These are phyloP conservation scores for Pollenia labialis DNA, from an alignment of 2,888 invertebrate species.

Conservation along the genomic window DNA sequence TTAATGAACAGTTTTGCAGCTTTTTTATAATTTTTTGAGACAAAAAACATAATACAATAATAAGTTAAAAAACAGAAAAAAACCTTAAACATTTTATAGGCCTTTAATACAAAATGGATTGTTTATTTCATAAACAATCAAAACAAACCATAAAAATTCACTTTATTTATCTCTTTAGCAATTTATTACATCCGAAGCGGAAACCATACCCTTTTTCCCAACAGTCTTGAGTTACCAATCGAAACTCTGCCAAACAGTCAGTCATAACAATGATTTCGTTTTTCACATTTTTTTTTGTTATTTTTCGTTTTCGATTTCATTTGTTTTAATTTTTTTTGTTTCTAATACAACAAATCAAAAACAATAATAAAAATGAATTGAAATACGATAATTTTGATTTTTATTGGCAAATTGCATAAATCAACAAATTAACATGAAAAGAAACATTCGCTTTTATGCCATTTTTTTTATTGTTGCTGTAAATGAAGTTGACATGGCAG, in stretches of 20 bases:
- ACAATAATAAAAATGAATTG: constrained; percentile 64
- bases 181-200: constrained; percentile 74
- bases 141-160: constrained; percentile 72
- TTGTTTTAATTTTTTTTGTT: constrained; percentile 44
- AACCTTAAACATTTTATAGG: constrained; percentile 52
- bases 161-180: constrained; percentile 73
- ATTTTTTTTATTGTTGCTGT: background rate
- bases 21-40: constrained; percentile 14
- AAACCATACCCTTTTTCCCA: constrained; percentile 74
- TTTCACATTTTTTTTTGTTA: constrained; percentile 35
- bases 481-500: constrained; percentile 63
- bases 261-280: constrained; percentile 53
- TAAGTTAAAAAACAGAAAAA: constrained; percentile 10
- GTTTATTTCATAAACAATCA: constrained; percentile 70
- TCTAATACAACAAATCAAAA: constrained; percentile 47
- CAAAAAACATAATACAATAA: background rate
- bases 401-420: constrained; percentile 74
- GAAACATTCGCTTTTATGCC: constrained; percentile 39
- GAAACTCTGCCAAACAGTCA: background rate
- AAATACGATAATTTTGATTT: constrained; percentile 73
- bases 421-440: constrained; percentile 74
- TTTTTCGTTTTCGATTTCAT: background rate
- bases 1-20: constrained; percentile 57
- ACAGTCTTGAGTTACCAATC: constrained; percentile 57
- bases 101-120: constrained; percentile 62